These are phyloP conservation scores for Polypedilum vanderplanki DNA, from an alignment of 1,140 invertebrate species.

Conservation along the genomic window DNA sequence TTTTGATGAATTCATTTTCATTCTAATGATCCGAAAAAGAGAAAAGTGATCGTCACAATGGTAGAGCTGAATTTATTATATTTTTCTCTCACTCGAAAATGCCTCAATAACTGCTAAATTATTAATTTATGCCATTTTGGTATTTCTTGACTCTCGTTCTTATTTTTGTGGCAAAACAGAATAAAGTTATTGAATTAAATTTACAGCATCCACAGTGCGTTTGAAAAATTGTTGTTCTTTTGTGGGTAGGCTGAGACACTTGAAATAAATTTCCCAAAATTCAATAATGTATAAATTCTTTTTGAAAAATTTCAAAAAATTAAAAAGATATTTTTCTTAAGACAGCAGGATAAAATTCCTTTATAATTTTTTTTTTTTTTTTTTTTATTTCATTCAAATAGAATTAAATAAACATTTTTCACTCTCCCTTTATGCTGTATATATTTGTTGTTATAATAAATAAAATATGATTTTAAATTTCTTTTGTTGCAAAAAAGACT, in stretches of 20 bases:
- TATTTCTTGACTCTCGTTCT: background rate
- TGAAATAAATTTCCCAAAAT: no score
- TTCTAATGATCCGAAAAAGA: slow-evolving; percentile 12
- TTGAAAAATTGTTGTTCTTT: no score
- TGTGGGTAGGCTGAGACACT: no score
- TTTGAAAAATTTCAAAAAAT: background rate
- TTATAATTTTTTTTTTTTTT: background rate
- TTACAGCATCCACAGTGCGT: slow-evolving; percentile 3
- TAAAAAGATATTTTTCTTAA: background rate
- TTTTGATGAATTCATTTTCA: background rate
- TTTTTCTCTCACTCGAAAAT: background rate
- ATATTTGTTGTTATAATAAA: background rate
- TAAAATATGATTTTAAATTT: background rate
- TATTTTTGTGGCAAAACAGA: background rate
- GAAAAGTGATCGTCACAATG: background rate
- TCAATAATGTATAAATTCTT: no score
- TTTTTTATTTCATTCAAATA: no score
- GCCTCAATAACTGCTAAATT: slow-evolving; percentile 1
- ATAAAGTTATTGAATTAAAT: slow-evolving; percentile 1
- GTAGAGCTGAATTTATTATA: background rate
- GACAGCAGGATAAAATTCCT: slow-evolving; percentile 3
- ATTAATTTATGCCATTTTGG: slow-evolving; percentile 4
- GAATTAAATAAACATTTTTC: background rate
- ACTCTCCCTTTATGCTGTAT: slow-evolving; percentile 5
- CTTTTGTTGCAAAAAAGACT: no score